Evolutionary conservation across 37 sponge, comb jelly and placozoan species (phyloP), one percentile per base, ranked within the genome.

Genomic region (Petrosia ficiformis): DNA sequence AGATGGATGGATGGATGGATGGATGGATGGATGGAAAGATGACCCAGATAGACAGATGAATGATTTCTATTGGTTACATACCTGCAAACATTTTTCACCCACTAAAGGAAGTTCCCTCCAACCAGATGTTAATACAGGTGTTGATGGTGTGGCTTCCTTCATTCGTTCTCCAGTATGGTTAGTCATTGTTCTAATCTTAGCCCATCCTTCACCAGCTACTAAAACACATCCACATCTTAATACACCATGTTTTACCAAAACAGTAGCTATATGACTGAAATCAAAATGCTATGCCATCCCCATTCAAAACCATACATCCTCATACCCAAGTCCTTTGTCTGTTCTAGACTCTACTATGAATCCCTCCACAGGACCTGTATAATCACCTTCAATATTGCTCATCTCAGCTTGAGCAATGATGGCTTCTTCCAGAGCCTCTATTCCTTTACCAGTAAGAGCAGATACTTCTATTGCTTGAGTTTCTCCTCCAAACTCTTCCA

Each of bases 401-500:
- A 90, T 29, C 33, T 94, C 94, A 63, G 91, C 87, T 54, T 82
- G 84, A 0, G 69, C 74, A 35, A 87, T 57, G 10, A 94, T 64
- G 29, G 94, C 91, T 52, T 94, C 94, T 42, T 81, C 77, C 43
- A 94, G 68, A 14, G 42, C 57, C 24, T 72, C 81, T 44, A 94
- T 56, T 42, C 85, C 85, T 1, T 32, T 71, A 1, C 87, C 87
- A 80, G 84, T 11, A 14, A 24, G 44, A 0, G 95, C 98, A 22
- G 98, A 97, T 42, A 97, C 84, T 39, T 89, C 70, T 5, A 94
- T 82, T 39, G 80, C 73, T 42, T 86, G 95, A 4, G 91, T 80
- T 0, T 97, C 89, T 25, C 98, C 98, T 11, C 89, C 92, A 65
- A 89, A 86, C 72, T 79, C 74, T 57, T 92, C 94, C 71, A 92